A percentile compares a stretch with the other conserved stretches of the same genome.
phyloP scores from a whole-genome alignment of 2,113 vertebrate species.

The Paralichthys olivaceus region DNA sequence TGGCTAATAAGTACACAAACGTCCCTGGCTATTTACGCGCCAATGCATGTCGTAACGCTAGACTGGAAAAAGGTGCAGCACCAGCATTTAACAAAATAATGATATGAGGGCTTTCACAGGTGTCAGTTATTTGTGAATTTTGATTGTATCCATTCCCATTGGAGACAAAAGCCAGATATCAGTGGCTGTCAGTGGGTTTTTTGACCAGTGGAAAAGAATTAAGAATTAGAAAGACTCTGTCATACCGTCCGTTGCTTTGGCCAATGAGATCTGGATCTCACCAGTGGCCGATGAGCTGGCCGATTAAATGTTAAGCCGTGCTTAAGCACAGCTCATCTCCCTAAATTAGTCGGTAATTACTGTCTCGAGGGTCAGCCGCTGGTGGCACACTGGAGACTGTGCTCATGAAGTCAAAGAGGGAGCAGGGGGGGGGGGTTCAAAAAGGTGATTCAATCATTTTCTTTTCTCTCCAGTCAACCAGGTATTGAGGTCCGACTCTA shows the following conservation, averaged over 20 bases:
- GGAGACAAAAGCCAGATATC: too few species aligned
- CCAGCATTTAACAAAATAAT: too few species aligned
- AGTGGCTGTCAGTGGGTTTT: too few species aligned
- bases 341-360: slow-evolving; percentile 80
- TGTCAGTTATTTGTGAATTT: too few species aligned
- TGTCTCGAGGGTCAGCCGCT: slow-evolving; percentile 62
- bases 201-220: too few species aligned
- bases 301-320: slow-evolving; percentile 73
- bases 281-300: slow-evolving; percentile 24
- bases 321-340: slow-evolving; percentile 78
- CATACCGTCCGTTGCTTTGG: neutral
- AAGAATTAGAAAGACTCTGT: neutral
- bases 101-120: too few species aligned
- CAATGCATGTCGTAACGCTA: too few species aligned
- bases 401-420: slow-evolving; percentile 33
- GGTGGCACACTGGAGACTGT: slow-evolving; percentile 33
- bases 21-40: too few species aligned
- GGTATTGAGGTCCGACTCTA: neutral
- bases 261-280: slow-evolving; percentile 52
- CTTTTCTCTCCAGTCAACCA: neutral
- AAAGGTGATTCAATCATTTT: neutral
- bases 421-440: neutral
- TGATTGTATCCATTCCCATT: too few species aligned
- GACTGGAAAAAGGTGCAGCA: too few species aligned
- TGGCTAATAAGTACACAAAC: too few species aligned